Evolutionary conservation across 2,888 invertebrate genomes (phyloP).

Genomic region (Cosmia trapezina): DNA sequence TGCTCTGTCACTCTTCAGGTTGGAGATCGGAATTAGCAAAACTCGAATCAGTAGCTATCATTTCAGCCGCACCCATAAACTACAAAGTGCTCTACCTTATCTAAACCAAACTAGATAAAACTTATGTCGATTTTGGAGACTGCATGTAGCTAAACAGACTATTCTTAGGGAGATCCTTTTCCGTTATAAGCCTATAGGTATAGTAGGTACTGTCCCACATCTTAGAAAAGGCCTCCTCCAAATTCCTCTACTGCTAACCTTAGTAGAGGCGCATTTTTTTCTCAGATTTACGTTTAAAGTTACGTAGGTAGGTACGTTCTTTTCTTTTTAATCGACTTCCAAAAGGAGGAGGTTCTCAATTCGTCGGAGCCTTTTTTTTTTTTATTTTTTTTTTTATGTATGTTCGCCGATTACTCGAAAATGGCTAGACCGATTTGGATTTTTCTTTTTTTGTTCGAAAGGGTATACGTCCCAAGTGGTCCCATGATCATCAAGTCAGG

Average conservation of each 20-base stretch:
- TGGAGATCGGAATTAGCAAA: constrained; percentile 3
- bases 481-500: no score
- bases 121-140: background rate
- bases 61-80: background rate
- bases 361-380: no score
- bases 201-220: background rate
- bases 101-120: background rate
- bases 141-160: background rate
- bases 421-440: no score
- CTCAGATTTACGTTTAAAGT: background rate
- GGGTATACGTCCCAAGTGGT: no score
- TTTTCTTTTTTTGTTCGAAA: no score
- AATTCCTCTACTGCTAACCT: background rate
- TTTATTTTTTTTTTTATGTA: no score
- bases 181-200: background rate
- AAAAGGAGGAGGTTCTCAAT: no score
- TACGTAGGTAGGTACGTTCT: no score
- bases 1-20: constrained; percentile 2
- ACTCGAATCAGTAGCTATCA: background rate
- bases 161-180: background rate
- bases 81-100: background rate
- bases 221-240: background rate
- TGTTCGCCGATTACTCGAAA: no score
- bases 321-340: no score
- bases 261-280: no score